Conservation (phyloP, 2,888 invertebrate genomes). For the Eulithis testata region DNA sequence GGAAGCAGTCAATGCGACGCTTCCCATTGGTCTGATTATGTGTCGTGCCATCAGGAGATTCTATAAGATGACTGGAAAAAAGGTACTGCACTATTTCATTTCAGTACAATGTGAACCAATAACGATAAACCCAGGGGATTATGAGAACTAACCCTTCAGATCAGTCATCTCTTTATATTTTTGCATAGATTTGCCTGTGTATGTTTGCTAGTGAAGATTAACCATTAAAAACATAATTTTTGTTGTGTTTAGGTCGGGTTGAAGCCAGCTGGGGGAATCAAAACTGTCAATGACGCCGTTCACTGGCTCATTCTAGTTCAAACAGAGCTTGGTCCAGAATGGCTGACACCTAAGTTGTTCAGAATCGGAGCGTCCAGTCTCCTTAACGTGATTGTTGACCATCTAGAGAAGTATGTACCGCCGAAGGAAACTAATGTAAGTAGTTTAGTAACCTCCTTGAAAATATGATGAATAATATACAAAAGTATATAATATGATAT, state of each 20-base stretch:
- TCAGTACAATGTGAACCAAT: background rate
- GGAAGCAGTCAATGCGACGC: slow-evolving; percentile 96
- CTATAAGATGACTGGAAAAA: slow-evolving; percentile 87
- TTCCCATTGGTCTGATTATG: slow-evolving; percentile 97
- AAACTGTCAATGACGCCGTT: slow-evolving; percentile 92
- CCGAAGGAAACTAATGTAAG: background rate
- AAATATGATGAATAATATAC: too few relatives aligned
- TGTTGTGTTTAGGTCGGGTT: slow-evolving; percentile 90
- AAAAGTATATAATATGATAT: too few relatives aligned
- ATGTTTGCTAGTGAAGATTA: too few relatives aligned
- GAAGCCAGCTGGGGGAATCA: slow-evolving; percentile 99
- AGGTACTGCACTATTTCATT: slow-evolving; percentile 68
- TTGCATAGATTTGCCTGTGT: too few relatives aligned
- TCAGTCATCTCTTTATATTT: background rate
- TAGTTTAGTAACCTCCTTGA: too few relatives aligned
- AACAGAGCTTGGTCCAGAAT: slow-evolving; percentile 93
- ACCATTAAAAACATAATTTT: too few relatives aligned
- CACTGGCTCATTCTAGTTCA: slow-evolving; percentile 94
- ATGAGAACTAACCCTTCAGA: background rate
- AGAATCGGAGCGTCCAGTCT: slow-evolving; percentile 98
- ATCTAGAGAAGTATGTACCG: slow-evolving; percentile 65
- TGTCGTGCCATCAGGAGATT: slow-evolving; percentile 95
- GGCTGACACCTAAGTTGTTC: slow-evolving; percentile 92
- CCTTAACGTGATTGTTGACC: slow-evolving; percentile 89
- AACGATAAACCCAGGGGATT: background rate